Base-by-base conservation (phyloP, 2,888 invertebrate species). In the Parnassius smintheus region DNA sequence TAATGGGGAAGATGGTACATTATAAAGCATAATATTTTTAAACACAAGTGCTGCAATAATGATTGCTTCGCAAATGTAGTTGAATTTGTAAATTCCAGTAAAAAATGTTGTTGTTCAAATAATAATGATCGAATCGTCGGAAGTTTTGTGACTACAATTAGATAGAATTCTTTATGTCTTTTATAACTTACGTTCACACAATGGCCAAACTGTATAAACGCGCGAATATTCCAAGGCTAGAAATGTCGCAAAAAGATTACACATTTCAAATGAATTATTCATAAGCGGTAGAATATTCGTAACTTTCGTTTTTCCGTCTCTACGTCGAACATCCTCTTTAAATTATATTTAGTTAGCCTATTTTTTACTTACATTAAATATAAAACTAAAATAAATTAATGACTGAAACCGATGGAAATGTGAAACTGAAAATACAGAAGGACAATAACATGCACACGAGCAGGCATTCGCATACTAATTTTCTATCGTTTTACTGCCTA, bases 101-200 rank as follows among this genome's bases (percentile, higher is more conserved):
- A n/a, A n/a, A 48, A 56, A 46, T 22, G 13, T 56, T 56, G 46
- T 11, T 46, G 48, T 48, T 13, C 7, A 4, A 1, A 13, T 51
- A 35, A 11, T 45, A 41, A 12, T 59, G 52, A 45, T 25, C 44
- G 25, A 45, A 52, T 59, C n/a, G 52, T 45, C 52, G 59, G 59
- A 59, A 59, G 45, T 45, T 10, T 22, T 44, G n/a, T 59, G 59
- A 45, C 49, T 52, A 59, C 52, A 12, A 44, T 25, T 45, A 42
- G 22, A 55, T 44, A 10, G 44, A 59, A 42, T 58, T 45, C 51
- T 25, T 52, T 51, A 3, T 11, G 9, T 12, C 22, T 3, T 51
- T 42, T 52, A 22, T 18, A 59, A 22, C 52, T 22, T 51, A n/a
- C 25, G 8, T 52, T 25, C 45, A 59, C 22, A 52, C 18, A 42